Evolutionary conservation across 2,888 invertebrate species (phyloP).

Genomic region (Brenthis ino): DNA sequence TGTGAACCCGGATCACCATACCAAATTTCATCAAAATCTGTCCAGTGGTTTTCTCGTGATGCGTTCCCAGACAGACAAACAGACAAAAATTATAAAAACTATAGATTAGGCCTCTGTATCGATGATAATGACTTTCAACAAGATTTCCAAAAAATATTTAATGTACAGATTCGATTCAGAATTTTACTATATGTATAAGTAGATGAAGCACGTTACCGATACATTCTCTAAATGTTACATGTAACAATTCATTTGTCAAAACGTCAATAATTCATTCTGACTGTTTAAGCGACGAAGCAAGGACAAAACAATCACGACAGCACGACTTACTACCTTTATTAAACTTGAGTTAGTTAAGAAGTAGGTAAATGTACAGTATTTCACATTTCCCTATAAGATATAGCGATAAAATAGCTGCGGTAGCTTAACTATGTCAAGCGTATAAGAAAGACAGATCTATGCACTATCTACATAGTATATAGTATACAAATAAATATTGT

Average conservation of each 20-base stretch:
- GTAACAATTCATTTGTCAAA: conserved; percentile 53
- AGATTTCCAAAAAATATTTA: no score
- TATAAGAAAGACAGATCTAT: no score
- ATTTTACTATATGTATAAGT: background rate
- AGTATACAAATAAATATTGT: no score
- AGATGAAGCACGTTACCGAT: background rate
- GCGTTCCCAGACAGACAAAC: no score
- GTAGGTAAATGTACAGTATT: conserved; percentile 4
- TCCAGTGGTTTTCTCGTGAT: no score
- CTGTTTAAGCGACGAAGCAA: conserved; percentile 51
- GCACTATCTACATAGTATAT: no score
- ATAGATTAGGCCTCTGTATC: no score
- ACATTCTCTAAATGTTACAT: conserved; percentile 21
- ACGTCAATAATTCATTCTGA: conserved; percentile 49
- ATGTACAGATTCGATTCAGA: no score
- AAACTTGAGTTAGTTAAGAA: conserved; percentile 27
- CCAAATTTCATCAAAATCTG: no score
- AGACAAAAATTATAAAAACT: no score
- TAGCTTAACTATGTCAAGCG: background rate
- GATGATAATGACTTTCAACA: no score
- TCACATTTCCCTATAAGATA: conserved; percentile 1
- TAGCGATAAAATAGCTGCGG: background rate
- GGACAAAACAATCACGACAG: conserved; percentile 57
- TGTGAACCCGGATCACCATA: no score
- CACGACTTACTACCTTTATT: conserved; percentile 28